A percentile compares a stretch with the other conserved stretches of the same genome.
phyloP scores from a whole-genome alignment of 2,888 invertebrate species.

The Hydriomena furcata region DNA sequence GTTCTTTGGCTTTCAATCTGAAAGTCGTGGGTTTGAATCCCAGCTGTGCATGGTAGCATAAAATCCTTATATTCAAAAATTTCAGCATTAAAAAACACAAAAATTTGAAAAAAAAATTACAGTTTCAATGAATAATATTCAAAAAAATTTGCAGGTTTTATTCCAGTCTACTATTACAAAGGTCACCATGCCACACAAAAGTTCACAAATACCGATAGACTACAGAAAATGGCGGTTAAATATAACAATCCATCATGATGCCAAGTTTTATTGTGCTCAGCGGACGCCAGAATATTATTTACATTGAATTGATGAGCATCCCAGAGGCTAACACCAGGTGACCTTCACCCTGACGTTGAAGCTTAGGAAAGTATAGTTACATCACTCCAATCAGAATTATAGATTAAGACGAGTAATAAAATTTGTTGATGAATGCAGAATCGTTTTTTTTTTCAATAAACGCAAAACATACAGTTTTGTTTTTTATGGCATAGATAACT shows the following conservation, averaged over 20 bases:
- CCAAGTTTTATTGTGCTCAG: slow-evolving; percentile 66
- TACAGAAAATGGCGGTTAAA: slow-evolving; percentile 57
- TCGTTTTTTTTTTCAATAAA: no score
- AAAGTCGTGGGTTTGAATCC: no score
- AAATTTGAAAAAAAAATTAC: no score
- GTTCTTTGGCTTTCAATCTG: no score
- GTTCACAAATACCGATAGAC: slow-evolving; percentile 41
- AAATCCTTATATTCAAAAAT: no score
- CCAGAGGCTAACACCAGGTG: slow-evolving; percentile 61
- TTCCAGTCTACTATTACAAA: neutral
- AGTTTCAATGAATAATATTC: no score
- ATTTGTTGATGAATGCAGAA: no score
- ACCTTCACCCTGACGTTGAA: slow-evolving; percentile 59
- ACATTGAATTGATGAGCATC: slow-evolving; percentile 75
- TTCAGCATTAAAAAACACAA: no score
- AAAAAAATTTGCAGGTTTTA: neutral
- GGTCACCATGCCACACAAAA: slow-evolving; percentile 31
- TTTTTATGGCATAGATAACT: no score
- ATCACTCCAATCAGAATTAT: slow-evolving; percentile 1
- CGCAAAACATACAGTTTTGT: no score
- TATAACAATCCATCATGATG: slow-evolving; percentile 70
- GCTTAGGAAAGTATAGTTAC: slow-evolving; percentile 3
- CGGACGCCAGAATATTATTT: slow-evolving; percentile 73
- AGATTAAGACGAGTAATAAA: no score
- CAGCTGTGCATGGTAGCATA: no score